Conservation (phyloP, 1,140 invertebrate species). For the Drosophila nigrodunni region DNA sequence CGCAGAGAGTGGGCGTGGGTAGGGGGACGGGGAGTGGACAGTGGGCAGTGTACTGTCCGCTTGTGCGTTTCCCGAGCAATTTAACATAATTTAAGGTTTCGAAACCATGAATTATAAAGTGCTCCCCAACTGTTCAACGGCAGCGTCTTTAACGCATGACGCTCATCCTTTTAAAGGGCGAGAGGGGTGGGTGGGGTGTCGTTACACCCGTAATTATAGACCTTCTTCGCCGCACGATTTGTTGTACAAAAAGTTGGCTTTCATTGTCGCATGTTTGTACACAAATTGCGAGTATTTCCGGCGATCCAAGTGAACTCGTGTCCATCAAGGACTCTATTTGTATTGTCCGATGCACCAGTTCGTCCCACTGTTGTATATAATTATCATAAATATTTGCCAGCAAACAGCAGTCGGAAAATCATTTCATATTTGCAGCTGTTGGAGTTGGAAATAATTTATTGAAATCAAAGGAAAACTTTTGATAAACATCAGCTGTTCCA, state of each 20-base stretch:
- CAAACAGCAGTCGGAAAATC: constrained; percentile 39
- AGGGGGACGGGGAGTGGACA: neutral
- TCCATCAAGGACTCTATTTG: constrained; percentile 69
- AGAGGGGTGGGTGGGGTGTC: neutral
- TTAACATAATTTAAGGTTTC: constrained; percentile 70
- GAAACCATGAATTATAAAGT: constrained; percentile 71
- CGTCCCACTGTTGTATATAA: constrained; percentile 57
- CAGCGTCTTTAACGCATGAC: constrained; percentile 71
- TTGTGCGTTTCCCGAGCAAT: constrained; percentile 72
- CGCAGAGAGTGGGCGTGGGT: neutral
- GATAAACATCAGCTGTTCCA: neutral
- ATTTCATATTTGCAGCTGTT: constrained; percentile 36
- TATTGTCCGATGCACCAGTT: constrained; percentile 20
- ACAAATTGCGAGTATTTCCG: constrained; percentile 57
- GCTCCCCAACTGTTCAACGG: constrained; percentile 13
- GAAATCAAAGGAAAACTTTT: constrained; percentile 3
- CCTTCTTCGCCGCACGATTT: constrained; percentile 54
- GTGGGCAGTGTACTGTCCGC: constrained; percentile 14
- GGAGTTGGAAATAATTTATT: neutral
- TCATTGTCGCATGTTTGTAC: constrained; percentile 80
- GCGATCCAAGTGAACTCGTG: neutral
- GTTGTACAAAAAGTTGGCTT: constrained; percentile 78
- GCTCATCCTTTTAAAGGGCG: constrained; percentile 52
- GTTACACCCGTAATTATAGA: constrained; percentile 51
- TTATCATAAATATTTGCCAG: constrained; percentile 75